Percentiles rank a stretch among this genome's conserved stretches.
phyloP scores from a whole-genome alignment of 2,797 vertebrate species.

The Urocyon cinereoargenteus region DNA sequence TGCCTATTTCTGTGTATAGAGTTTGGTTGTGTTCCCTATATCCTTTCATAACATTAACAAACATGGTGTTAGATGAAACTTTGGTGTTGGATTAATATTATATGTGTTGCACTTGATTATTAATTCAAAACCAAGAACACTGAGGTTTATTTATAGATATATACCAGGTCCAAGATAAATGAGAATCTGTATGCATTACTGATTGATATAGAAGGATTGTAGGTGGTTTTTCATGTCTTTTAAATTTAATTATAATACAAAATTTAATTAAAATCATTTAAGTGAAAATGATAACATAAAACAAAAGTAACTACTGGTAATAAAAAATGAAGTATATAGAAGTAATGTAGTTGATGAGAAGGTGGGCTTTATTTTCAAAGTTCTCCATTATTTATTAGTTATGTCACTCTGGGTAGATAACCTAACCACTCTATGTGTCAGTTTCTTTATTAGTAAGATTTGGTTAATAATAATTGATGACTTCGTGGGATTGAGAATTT shows the following conservation, averaged over 20 bases:
- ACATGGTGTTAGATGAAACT: background rate
- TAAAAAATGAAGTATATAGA: background rate
- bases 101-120: background rate
- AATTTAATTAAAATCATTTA: background rate
- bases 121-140: background rate
- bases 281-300: background rate
- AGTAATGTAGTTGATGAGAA: background rate
- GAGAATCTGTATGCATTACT: background rate
- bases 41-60: background rate
- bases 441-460: background rate
- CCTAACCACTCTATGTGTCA: background rate
- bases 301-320: background rate
- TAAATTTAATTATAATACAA: background rate
- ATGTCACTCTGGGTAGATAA: background rate
- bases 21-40: background rate
- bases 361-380: background rate
- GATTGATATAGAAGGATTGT: background rate
- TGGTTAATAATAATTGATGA: background rate
- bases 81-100: background rate
- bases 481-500: background rate
- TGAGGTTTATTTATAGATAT: background rate
- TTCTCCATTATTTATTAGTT: background rate
- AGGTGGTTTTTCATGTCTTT: background rate
- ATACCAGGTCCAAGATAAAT: background rate
- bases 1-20: fast-evolving